Evolutionary conservation across 2,797 vertebrate species (phyloP).

Genomic region (Leptatherina wallacei): DNA sequence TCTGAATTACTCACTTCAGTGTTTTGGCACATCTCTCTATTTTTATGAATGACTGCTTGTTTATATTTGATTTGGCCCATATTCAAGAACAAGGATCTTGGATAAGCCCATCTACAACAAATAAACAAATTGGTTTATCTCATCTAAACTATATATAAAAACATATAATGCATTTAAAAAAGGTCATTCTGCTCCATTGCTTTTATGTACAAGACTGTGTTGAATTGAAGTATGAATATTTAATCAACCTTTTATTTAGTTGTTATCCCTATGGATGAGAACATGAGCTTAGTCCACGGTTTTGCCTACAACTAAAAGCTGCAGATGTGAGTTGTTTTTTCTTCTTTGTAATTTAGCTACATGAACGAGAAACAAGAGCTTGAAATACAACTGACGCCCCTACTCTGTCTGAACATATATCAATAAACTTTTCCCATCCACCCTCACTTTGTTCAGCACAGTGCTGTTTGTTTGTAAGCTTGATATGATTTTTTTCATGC

Average conservation of each 20-base stretch:
- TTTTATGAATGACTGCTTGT: conserved; percentile 3
- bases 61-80: neutral
- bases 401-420: neutral
- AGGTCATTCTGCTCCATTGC: neutral
- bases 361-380: neutral
- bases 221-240: conserved; percentile 1
- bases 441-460: neutral
- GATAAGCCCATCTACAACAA: no score
- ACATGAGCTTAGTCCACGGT: neutral
- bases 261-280: neutral
- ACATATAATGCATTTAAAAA: neutral
- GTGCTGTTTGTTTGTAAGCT: neutral
- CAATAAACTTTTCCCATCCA: neutral
- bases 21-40: neutral
- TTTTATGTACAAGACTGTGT: neutral
- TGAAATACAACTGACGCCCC: neutral
- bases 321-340: neutral
- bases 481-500: neutral
- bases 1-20: conserved; percentile 4
- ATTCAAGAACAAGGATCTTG: neutral
- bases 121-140: neutral
- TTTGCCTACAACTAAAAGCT: neutral
- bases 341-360: no score
- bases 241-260: neutral
- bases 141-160: neutral